Conservation (phyloP, 2,113 vertebrate genomes). For the Natator depressus region DNA sequence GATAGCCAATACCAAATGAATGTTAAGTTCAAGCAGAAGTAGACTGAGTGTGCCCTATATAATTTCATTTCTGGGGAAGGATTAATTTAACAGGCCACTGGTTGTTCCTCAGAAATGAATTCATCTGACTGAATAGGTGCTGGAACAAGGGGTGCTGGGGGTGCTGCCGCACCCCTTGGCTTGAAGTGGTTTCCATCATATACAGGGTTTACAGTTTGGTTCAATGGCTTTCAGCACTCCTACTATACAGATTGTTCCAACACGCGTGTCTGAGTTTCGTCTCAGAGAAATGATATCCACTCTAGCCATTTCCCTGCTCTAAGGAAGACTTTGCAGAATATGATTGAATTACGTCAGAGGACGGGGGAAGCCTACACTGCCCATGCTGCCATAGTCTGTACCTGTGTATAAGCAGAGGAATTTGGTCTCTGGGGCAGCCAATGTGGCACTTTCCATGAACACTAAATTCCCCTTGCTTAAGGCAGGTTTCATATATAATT, state of each 20-base stretch:
- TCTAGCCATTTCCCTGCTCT: background rate
- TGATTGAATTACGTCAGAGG: rapidly evolving
- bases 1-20: background rate
- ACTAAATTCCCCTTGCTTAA: background rate
- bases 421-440: background rate
- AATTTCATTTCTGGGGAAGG: background rate
- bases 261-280: background rate
- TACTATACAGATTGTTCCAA: too few relatives aligned
- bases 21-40: background rate
- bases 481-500: background rate
- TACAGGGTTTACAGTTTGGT: too few relatives aligned
- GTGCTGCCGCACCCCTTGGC: too few relatives aligned
- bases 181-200: too few relatives aligned
- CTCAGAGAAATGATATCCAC: background rate
- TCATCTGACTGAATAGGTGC: background rate
- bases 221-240: too few relatives aligned
- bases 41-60: background rate
- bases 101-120: background rate
- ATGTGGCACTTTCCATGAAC: background rate
- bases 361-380: background rate
- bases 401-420: background rate
- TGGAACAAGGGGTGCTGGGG: too few relatives aligned
- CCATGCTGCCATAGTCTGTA: background rate
- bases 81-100: background rate
- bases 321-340: background rate